Percentiles rank a stretch among this genome's conserved stretches.
Conservation (phyloP, 23 tunicate species). For the Ciona savignyi region DNA sequence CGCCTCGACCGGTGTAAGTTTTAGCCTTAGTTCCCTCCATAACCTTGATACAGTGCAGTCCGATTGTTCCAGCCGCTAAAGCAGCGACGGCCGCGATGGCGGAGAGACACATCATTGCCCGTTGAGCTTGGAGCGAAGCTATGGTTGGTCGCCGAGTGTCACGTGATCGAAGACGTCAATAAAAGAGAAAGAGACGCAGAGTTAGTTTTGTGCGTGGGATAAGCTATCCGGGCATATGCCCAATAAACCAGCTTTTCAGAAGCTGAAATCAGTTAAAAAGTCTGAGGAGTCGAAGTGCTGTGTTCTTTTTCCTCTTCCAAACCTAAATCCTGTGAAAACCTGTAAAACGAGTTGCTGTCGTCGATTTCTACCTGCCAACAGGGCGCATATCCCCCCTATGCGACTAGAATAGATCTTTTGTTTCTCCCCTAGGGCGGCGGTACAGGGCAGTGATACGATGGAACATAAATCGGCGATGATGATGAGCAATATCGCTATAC, state of each 20-base stretch:
- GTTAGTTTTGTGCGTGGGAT: conserved; percentile 4
- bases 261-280: too few species aligned
- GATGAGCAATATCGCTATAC: conserved; percentile 34
- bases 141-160: neutral
- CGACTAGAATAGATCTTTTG: conserved; percentile 26
- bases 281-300: too few species aligned
- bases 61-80: conserved; percentile 48
- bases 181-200: conserved; percentile 4
- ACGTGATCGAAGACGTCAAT: neutral
- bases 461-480: conserved; percentile 12
- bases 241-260: too few species aligned
- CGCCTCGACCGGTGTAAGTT: conserved; percentile 50
- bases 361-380: conserved; percentile 71
- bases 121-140: conserved; percentile 65
- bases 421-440: conserved; percentile 14
- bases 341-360: neutral
- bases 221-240: neutral
- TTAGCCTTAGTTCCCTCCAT: conserved; percentile 50
- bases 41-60: conserved; percentile 58
- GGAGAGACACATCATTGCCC: conserved; percentile 85
- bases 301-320: conserved; percentile 23
- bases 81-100: conserved; percentile 48
- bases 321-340: conserved; percentile 9
- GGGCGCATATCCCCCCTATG: conserved; percentile 39
- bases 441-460: conserved; percentile 57